Evolutionary conservation across 1,140 invertebrate genomes (phyloP).

Genomic region (Drosophila bifasciata): DNA sequence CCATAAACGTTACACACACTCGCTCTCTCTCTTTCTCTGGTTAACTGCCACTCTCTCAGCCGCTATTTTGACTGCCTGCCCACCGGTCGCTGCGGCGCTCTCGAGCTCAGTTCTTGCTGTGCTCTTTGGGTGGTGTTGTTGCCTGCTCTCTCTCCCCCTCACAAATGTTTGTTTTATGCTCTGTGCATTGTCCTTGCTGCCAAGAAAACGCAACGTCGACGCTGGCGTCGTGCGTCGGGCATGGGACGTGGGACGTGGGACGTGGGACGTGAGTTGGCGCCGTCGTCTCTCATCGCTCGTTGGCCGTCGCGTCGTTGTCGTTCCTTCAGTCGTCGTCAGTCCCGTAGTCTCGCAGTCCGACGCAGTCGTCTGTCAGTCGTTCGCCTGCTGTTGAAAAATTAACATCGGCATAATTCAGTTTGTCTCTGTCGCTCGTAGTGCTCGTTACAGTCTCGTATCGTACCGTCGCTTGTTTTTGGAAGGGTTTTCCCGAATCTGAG

Average conservation of each 20-base stretch:
- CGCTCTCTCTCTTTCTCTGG: not conserved
- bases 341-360: not conserved
- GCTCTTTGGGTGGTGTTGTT: constrained; percentile 28
- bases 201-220: constrained; percentile 24
- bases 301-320: constrained; percentile 13
- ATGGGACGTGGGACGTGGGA: not conserved
- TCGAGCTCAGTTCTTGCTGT: constrained; percentile 1
- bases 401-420: constrained; percentile 80
- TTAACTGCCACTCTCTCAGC: not conserved
- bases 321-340: not conserved
- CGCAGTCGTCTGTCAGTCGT: constrained; percentile 49
- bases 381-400: constrained; percentile 76
- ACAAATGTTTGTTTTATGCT: constrained; percentile 52
- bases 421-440: constrained; percentile 78
- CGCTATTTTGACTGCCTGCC: not conserved
- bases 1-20: not conserved
- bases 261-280: constrained; percentile 16
- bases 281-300: constrained; percentile 8
- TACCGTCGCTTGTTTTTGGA: constrained; percentile 31
- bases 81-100: constrained; percentile 7
- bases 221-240: constrained; percentile 23
- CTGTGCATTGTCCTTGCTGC: constrained; percentile 71
- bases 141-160: constrained; percentile 40
- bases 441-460: constrained; percentile 68
- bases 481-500: constrained; percentile 5